A percentile compares a stretch with the other conserved stretches of the same genome.
phyloP scores from a whole-genome alignment of 2,797 vertebrate species.

The Sylvia borin region DNA sequence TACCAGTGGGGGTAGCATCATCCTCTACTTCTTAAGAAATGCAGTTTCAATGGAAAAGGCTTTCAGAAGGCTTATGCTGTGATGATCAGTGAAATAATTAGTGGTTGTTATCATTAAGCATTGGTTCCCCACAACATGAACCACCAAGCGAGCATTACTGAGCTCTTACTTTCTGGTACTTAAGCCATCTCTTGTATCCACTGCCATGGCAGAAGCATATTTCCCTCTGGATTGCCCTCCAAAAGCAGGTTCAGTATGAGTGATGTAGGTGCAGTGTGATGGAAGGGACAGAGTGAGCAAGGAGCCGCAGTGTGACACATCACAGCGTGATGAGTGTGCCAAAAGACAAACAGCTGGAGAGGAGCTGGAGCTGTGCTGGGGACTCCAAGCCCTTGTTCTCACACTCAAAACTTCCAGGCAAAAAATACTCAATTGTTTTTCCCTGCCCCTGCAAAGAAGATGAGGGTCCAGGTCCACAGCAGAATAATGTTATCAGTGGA shows the following conservation, averaged over 20 bases:
- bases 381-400: not conserved
- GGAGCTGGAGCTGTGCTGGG: not conserved
- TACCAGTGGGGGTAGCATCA: not conserved
- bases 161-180: not conserved
- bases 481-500: too few species aligned
- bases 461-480: not conserved
- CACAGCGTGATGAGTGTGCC: not conserved
- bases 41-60: not conserved
- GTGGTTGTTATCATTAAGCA: not conserved
- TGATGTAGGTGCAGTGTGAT: accelerated
- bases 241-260: not conserved
- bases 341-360: not conserved
- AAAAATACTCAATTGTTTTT: not conserved
- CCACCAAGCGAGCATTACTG: not conserved
- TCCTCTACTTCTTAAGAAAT: not conserved
- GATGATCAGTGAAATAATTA: conserved; percentile 8
- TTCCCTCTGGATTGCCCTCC: not conserved
- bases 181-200: not conserved
- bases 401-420: not conserved
- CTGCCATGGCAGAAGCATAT: not conserved
- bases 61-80: conserved; percentile 4
- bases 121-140: not conserved
- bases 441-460: not conserved
- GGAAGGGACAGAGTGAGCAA: not conserved
- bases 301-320: accelerated